Evolutionary conservation across 2,888 invertebrate genomes (phyloP), one percentile per base, ranked within the genome.

Genomic region (Ornithoptera alexandrae): DNA sequence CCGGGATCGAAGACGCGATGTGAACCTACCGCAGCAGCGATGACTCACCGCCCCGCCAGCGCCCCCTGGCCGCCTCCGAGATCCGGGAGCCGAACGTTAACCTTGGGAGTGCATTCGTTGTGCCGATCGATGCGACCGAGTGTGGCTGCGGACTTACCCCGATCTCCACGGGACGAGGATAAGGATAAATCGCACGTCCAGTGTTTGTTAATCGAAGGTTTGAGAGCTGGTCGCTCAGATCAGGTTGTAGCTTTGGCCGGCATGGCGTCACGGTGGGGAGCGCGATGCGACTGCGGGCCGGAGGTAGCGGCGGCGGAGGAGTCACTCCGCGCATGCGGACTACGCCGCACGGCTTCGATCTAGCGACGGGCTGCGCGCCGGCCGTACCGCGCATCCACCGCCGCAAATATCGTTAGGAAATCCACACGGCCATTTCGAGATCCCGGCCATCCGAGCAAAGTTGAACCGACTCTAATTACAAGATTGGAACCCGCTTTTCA

Each of bases 21-120:
- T 89, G 89, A 89, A 85, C 87, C 82, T 88, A 87, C 86, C 89
- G 81, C 77, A 79, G 90, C 91, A 90, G 86, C 87, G 88, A 90
- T 92, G 92, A 92, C 87, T 91, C 92, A 92, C 89, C 86, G 84
- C 79, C 81, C 82, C 87, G 81, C 85, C 82, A 84, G 87, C 91
- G 91, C 88, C 89, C 85, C 82, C 89, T 88, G 68, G 83, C 84
- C 78, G 81, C 71, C 69, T 77, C 76, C 72, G 76, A 77, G 80
- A 82, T 84, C 82, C 81, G 83, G 82, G 81, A 81, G 81, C 83
- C 84, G 78, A 83, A 80, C 83, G 71, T 78, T 77, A 83, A 83
- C 83, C 84, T 85, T 81, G 82, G 82, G 74, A 82, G 80, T 81
- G 84, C 81, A 85, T 83, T 81, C 75, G 75, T 74, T 73, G 72